Evolutionary conservation across 2,113 vertebrate species (phyloP).

Genomic region (Heloderma charlesbogerti): DNA sequence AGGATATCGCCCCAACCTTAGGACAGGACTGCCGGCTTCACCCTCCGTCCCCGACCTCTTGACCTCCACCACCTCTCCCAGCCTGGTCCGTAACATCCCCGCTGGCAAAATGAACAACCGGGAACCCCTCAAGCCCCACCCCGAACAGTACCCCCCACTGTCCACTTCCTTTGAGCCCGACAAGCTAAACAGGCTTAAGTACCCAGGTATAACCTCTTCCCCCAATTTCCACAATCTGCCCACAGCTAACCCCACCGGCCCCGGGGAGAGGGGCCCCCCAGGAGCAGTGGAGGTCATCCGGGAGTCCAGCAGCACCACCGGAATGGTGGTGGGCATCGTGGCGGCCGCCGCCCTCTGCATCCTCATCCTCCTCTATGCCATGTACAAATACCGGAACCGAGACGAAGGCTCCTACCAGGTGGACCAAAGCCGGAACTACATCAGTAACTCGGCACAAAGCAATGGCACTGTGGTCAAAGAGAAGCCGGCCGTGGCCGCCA

Average conservation of each 20-base stretch:
- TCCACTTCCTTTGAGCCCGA: slow-evolving; percentile 87
- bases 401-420: slow-evolving; percentile 95
- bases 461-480: slow-evolving; percentile 90
- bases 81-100: slow-evolving; percentile 82
- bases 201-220: slow-evolving; percentile 87
- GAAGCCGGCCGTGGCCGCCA: slow-evolving; percentile 86
- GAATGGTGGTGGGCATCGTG: slow-evolving; percentile 97
- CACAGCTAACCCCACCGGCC: slow-evolving; percentile 91
- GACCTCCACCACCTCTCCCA: slow-evolving; percentile 82
- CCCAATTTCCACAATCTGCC: slow-evolving; percentile 92
- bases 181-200: slow-evolving; percentile 80
- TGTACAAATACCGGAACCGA: slow-evolving; percentile 98
- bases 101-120: slow-evolving; percentile 96
- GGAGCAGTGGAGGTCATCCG: slow-evolving; percentile 93
- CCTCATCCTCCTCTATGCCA: slow-evolving; percentile 97
- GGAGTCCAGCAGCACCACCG: slow-evolving; percentile 95
- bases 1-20: slow-evolving; percentile 80
- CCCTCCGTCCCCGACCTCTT: slow-evolving; percentile 79
- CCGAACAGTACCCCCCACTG: slow-evolving; percentile 87
- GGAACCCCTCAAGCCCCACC: slow-evolving; percentile 72
- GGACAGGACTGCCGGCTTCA: slow-evolving; percentile 72
- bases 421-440: slow-evolving; percentile 90
- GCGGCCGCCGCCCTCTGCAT: slow-evolving; percentile 95
- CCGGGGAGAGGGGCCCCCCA: slow-evolving; percentile 87
- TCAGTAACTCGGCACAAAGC: slow-evolving; percentile 89